Evolutionary conservation across 2,888 invertebrate species (phyloP).

Genomic region (Lacanobia oleracea): DNA sequence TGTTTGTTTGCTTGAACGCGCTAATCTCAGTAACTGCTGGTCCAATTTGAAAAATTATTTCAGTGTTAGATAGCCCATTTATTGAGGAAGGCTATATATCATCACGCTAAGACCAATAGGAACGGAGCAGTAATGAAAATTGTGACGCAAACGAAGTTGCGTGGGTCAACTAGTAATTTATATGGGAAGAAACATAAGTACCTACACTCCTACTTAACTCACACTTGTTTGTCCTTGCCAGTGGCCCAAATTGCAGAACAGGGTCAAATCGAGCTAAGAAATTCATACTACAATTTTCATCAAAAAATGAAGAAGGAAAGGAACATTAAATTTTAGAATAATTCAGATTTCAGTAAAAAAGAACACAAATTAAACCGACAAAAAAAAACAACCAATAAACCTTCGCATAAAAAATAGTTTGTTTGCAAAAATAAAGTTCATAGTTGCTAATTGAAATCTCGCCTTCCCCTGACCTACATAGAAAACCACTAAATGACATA

Average conservation of each 20-base stretch:
- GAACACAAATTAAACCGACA: not conserved
- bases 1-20: too few relatives aligned
- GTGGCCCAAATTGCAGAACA: not conserved
- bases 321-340: not conserved
- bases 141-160: too few relatives aligned
- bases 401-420: constrained; percentile 39
- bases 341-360: not conserved
- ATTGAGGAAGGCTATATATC: too few relatives aligned
- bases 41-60: too few relatives aligned
- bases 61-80: too few relatives aligned
- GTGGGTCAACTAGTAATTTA: too few relatives aligned
- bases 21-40: too few relatives aligned
- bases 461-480: constrained; percentile 59
- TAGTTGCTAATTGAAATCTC: constrained; percentile 54
- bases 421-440: constrained; percentile 36
- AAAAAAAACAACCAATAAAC: constrained; percentile 19
- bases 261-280: not conserved
- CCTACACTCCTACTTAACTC: too few relatives aligned
- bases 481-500: constrained; percentile 54
- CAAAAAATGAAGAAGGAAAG: not conserved
- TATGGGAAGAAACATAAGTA: too few relatives aligned
- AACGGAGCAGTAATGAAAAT: too few relatives aligned
- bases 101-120: too few relatives aligned
- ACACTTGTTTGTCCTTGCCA: not conserved
- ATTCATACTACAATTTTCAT: not conserved